A percentile compares a stretch with the other conserved stretches of the same genome.
phyloP scores from a whole-genome alignment of 2,888 invertebrate species.

The Endomychus coccineus region DNA sequence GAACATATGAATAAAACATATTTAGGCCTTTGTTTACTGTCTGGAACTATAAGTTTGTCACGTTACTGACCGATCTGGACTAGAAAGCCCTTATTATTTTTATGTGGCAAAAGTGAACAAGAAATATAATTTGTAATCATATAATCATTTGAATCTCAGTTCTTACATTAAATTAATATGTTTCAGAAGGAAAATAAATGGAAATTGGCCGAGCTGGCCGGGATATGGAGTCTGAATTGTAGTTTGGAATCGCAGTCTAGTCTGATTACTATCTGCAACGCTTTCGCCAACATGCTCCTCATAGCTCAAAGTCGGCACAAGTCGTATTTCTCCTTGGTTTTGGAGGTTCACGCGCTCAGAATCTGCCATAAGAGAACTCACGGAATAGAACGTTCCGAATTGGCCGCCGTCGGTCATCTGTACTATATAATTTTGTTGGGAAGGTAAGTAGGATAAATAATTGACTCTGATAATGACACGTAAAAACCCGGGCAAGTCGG shows the following conservation, averaged over 20 bases:
- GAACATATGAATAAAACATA: too few relatives aligned
- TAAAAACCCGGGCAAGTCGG: too few relatives aligned
- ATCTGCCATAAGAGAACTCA: conserved; percentile 9
- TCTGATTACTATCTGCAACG: conserved; percentile 8
- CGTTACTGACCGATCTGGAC: too few relatives aligned
- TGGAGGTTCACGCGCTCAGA: conserved; percentile 10
- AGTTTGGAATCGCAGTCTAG: conserved; percentile 8
- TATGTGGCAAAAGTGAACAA: too few relatives aligned
- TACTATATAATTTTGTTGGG: conserved; percentile 6
- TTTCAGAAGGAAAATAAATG: conserved; percentile 4
- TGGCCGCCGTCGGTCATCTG: conserved; percentile 2
- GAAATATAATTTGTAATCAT: too few relatives aligned
- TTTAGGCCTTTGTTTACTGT: too few relatives aligned
- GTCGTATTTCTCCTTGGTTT: background rate
- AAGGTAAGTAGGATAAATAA: too few relatives aligned
- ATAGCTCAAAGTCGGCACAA: conserved; percentile 4
- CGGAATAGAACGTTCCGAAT: conserved; percentile 4
- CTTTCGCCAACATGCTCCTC: conserved; percentile 7
- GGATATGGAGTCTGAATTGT: conserved; percentile 1
- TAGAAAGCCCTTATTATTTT: too few relatives aligned
- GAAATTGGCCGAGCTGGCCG: conserved; percentile 8
- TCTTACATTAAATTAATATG: too few relatives aligned
- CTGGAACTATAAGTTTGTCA: too few relatives aligned
- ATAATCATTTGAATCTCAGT: too few relatives aligned
- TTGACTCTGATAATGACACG: too few relatives aligned